Percentiles rank a stretch among this genome's conserved stretches.
These are phyloP conservation scores for Campaea margaritaria DNA, from an alignment of 2,888 invertebrate species.

Conservation along the genomic window DNA sequence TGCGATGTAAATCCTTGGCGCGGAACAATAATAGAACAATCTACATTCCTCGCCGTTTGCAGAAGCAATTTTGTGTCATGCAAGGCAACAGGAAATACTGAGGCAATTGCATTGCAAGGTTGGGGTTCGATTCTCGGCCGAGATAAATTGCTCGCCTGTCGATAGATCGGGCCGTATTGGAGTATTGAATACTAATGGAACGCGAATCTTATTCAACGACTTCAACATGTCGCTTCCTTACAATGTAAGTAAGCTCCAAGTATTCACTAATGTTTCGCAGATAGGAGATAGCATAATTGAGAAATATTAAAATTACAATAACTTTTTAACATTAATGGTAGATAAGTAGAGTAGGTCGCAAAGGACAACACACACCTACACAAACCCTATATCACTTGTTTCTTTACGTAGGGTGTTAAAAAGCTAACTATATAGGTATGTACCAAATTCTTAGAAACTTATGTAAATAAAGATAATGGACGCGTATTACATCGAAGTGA, in stretches of 20 bases:
- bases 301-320: too few species aligned
- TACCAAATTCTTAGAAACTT: not conserved
- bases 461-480: slow-evolving; percentile 20
- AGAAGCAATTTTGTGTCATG: slow-evolving; percentile 78
- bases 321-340: too few species aligned
- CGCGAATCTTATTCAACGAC: slow-evolving; percentile 49
- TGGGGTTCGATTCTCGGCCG: slow-evolving; percentile 68
- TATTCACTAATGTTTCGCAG: too few species aligned
- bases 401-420: too few species aligned
- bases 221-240: slow-evolving; percentile 4
- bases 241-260: not conserved
- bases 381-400: too few species aligned
- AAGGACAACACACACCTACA: too few species aligned
- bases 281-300: too few species aligned
- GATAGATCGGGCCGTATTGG: slow-evolving; percentile 77
- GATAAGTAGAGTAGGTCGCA: too few species aligned
- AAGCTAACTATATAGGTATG: not conserved
- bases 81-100: slow-evolving; percentile 73
- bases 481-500: slow-evolving; percentile 10
- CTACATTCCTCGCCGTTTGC: slow-evolving; percentile 74
- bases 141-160: slow-evolving; percentile 76
- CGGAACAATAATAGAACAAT: slow-evolving; percentile 76
- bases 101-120: slow-evolving; percentile 67
- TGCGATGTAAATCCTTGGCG: slow-evolving; percentile 50
- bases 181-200: slow-evolving; percentile 78